Evolutionary conservation across 2,113 vertebrate genomes (phyloP), one percentile per base, ranked within the genome.

Genomic region (Otocyon megalotis): DNA sequence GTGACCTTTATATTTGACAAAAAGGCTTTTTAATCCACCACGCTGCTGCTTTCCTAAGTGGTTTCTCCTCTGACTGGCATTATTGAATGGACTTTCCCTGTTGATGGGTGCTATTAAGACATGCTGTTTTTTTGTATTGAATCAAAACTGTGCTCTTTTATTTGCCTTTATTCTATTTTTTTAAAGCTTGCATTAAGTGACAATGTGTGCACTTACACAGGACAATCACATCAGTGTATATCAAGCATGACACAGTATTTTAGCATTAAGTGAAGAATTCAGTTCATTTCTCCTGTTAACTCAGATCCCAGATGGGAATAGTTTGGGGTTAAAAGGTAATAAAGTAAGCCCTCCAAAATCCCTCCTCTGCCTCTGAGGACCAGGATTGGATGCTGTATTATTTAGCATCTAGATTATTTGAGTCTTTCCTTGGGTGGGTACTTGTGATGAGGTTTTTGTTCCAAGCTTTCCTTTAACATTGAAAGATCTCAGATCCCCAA

Each of bases 1-100:
- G 97, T 98, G 98, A 99, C 98, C 98, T 99, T 99, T 99, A 83
- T 95, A 96, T 96, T 93, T 98, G 96, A 97, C 97, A 97, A 98
- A 99, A 97, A 98, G 94, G 10, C 94, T 92, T 98, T 98, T 98
- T 98, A 98, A 98, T 98, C 98, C 97, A 96, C 85, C 96, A 90
- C 32, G 62, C 96, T 74, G 96, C 97, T 97, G 97, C 3, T 90
- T 82, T 95, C 95, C 98, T 98, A 98, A 98, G 98, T 98, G 97
- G 90, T 98, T 98, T 98, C 98, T 98, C 97, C 97, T 98, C 98
- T 98, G 98, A 96, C 97, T 98, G 97, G 97, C 97, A 95, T 97
- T 97, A 97, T 93, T 98, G 98, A 98, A 97, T 94, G 98, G 97
- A 97, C 98, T 97, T 98, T 95, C 94, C 96, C 94, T 93, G 97